Percentiles rank a stretch among this genome's conserved stretches.
These are phyloP conservation scores for Erynnis tages DNA, from an alignment of 2,888 invertebrate species.

Conservation along the genomic window DNA sequence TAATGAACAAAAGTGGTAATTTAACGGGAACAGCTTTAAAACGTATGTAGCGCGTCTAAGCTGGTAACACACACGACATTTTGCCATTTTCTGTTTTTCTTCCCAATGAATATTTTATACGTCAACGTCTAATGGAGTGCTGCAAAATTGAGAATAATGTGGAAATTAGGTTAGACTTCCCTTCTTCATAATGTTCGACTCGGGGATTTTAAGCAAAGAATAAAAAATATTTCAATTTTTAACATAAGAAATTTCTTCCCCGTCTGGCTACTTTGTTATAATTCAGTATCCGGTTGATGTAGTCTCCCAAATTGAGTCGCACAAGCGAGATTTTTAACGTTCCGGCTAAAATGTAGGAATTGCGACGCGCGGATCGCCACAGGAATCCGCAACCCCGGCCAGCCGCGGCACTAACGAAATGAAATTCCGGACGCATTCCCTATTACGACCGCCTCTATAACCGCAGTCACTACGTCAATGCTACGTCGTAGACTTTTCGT, in stretches of 20 bases:
- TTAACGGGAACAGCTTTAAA: not conserved
- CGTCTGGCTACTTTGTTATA: too few relatives aligned
- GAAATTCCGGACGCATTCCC: slow-evolving; percentile 72
- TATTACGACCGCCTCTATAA: slow-evolving; percentile 26
- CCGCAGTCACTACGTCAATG: slow-evolving; percentile 23
- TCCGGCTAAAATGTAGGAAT: slow-evolving; percentile 3
- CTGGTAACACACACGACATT: slow-evolving; percentile 4
- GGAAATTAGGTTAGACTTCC: slow-evolving; percentile 53
- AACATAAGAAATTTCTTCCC: too few relatives aligned
- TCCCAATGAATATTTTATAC: slow-evolving; percentile 51
- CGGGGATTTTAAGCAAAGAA: too few relatives aligned
- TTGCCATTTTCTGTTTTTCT: slow-evolving; percentile 36
- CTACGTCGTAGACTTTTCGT: slow-evolving; percentile 23
- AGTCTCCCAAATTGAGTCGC: not conserved
- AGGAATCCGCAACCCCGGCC: slow-evolving; percentile 59
- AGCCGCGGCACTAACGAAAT: slow-evolving; percentile 65
- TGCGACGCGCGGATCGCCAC: slow-evolving; percentile 43
- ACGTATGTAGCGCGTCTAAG: not conserved
- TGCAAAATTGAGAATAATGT: slow-evolving; percentile 46
- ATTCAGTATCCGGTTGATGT: not conserved
- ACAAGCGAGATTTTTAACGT: slow-evolving; percentile 2
- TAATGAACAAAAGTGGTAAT: too few relatives aligned
- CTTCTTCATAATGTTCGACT: too few relatives aligned
- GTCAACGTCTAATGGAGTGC: slow-evolving; percentile 49
- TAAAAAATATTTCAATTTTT: too few relatives aligned